Evolutionary conservation across 2,797 vertebrate species (phyloP), one percentile per base, ranked within the genome.

Genomic region (Peromyscus aztecus): DNA sequence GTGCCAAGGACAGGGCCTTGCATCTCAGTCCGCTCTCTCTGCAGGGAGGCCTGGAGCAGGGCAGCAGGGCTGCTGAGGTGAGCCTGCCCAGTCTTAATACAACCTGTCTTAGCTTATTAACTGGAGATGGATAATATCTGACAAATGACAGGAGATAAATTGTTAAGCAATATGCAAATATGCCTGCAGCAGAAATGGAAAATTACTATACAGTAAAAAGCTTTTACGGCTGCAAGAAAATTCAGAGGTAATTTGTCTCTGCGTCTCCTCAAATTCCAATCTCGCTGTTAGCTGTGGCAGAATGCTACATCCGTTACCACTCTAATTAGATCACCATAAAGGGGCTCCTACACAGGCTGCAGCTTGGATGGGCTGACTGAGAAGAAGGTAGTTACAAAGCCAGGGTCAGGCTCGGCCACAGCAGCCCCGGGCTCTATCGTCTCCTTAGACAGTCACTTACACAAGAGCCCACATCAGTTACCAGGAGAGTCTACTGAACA

Each of bases 141-240:
- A 98, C 98, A 98, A 97, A 98, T 97, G 94, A 98, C 94, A 94
- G 96, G 96, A 98, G 97, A 98, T 97, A 95, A 98, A 97, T 97
- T 97, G 94, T 97, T 97, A 97, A 97, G 98, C 97, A 98, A 98
- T 98, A 98, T 98, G 98, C 98, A 99, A 98, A 99, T 98, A 97
- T n/a, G 97, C 98, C 98, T 97, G 96, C 93, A 97, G 98, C 97
- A 98, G 98, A 98, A 98, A 98, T 94, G 94, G 98, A 97, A 98
- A 98, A 98, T 98, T 98, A 98, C 98, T 98, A 97, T 98, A 98
- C 97, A 98, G 98, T 98, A 98, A 98, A 98, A 98, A 98, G 98
- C 98, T 98, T 98, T 98, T 96, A 98, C 96, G 98, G 97, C 96
- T 95, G 97, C 93, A 94, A 98, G 98, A 98, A 98, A 98, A 98